Conservation (phyloP, 2,113 vertebrate genomes). For the Carassius carassius region DNA sequence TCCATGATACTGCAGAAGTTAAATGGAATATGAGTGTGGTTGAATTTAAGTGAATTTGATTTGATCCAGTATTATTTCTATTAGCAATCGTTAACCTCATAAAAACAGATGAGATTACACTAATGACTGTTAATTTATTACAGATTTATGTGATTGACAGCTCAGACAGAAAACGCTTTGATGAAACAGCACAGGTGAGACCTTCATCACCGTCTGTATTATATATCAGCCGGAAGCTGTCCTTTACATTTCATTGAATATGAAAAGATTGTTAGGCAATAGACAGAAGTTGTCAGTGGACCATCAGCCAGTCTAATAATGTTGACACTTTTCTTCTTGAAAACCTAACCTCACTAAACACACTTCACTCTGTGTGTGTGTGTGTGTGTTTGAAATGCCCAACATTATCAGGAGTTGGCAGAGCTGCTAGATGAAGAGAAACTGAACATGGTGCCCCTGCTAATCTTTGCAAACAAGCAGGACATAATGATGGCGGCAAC, state of each 20-base stretch:
- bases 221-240: not conserved
- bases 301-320: not conserved
- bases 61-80: not conserved
- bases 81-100: not conserved
- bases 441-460: slow-evolving; percentile 83
- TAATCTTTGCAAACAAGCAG: slow-evolving; percentile 94
- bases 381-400: not conserved
- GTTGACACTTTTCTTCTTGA: not conserved
- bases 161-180: slow-evolving; percentile 73
- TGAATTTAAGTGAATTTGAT: not conserved
- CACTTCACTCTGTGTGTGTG: not conserved
- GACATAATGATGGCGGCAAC: slow-evolving; percentile 88
- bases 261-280: not conserved
- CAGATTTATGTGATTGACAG: slow-evolving; percentile 80
- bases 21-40: no score
- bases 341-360: not conserved
- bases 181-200: slow-evolving; percentile 71
- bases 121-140: slow-evolving; percentile 14
- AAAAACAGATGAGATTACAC: not conserved
- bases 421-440: slow-evolving; percentile 92
- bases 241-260: not conserved
- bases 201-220: not conserved
- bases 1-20: no score
- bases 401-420: slow-evolving; percentile 80
- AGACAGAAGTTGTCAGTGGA: no score